These are phyloP conservation scores for Phymastichus coffea DNA, from an alignment of 1,140 invertebrate species.

Conservation along the genomic window DNA sequence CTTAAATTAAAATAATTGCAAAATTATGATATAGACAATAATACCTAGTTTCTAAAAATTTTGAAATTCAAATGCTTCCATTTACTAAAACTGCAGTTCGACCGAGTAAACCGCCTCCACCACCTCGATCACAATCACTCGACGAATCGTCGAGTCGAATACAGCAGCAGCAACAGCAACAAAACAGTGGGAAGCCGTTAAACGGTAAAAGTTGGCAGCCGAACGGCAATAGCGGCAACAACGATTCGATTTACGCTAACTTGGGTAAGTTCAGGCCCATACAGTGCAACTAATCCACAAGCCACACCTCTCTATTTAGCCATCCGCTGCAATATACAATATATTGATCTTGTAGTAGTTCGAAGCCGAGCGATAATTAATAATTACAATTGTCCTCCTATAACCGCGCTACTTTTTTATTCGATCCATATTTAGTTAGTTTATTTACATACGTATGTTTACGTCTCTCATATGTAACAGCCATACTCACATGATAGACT, in stretches of 20 bases:
- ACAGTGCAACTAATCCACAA: conserved; percentile 53
- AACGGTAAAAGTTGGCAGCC: conserved; percentile 48
- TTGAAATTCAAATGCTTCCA: too few relatives aligned
- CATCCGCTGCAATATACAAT: conserved; percentile 23
- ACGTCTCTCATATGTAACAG: conserved; percentile 44
- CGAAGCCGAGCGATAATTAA: too few relatives aligned
- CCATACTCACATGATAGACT: conserved; percentile 54
- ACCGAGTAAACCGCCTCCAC: conserved; percentile 63
- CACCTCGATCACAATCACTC: conserved; percentile 60
- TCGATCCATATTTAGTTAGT: neutral
- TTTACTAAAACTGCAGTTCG: conserved; percentile 48
- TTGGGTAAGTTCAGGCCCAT: conserved; percentile 65
- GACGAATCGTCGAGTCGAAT: conserved; percentile 49
- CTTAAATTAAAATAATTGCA: too few relatives aligned
- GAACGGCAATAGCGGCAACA: conserved; percentile 49
- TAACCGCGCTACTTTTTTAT: too few relatives aligned
- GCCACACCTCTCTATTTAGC: conserved; percentile 27
- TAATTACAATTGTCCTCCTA: neutral
- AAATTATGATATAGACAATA: too few relatives aligned
- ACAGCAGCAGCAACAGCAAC: neutral
- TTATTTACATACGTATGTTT: conserved; percentile 21
- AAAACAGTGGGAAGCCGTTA: conserved; percentile 56
- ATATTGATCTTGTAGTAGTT: conserved; percentile 19
- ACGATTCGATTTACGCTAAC: conserved; percentile 76
- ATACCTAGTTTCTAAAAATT: too few relatives aligned